These are phyloP conservation scores for Argyrosomus regius DNA, from an alignment of 2,797 vertebrate genomes.

Conservation along the genomic window DNA sequence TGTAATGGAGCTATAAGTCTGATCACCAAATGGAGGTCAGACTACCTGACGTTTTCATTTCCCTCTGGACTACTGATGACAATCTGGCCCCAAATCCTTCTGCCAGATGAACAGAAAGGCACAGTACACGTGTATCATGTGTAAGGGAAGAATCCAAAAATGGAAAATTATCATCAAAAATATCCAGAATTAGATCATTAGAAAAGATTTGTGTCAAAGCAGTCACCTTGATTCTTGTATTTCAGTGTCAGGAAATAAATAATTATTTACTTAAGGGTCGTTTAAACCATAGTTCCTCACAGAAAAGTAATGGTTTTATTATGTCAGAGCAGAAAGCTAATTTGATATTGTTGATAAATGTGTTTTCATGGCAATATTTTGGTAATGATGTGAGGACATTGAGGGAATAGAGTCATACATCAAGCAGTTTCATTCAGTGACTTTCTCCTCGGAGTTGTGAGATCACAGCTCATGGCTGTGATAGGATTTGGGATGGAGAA, in stretches of 20 bases:
- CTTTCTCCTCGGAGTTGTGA: conserved; percentile 37
- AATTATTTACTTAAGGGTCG: conserved; percentile 21
- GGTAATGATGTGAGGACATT: conserved; percentile 62
- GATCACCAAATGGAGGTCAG: conserved; percentile 29
- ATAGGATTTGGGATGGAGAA: conserved; percentile 67
- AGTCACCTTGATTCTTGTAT: not conserved
- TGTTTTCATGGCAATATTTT: conserved; percentile 61
- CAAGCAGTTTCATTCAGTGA: conserved; percentile 52
- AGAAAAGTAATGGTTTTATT: conserved; percentile 44
- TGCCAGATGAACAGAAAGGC: not conserved
- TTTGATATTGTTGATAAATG: conserved; percentile 60
- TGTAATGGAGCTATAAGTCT: conserved; percentile 15
- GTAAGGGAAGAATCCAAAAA: not conserved
- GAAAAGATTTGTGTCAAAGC: not conserved
- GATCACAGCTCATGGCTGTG: conserved; percentile 53
- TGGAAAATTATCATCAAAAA: not conserved
- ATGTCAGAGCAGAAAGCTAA: conserved; percentile 42
- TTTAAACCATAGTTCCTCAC: conserved; percentile 20
- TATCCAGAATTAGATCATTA: not conserved
- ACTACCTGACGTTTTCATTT: conserved; percentile 13
- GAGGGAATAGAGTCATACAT: conserved; percentile 56
- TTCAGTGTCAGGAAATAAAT: conserved; percentile 10
- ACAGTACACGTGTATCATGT: too few species aligned
- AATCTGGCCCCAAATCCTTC: conserved; percentile 1
- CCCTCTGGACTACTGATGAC: conserved; percentile 7